Percentiles rank a stretch among this genome's conserved stretches.
Evolutionary conservation across 1,140 invertebrate genomes (phyloP).

Genomic region (Heliothis virescens): DNA sequence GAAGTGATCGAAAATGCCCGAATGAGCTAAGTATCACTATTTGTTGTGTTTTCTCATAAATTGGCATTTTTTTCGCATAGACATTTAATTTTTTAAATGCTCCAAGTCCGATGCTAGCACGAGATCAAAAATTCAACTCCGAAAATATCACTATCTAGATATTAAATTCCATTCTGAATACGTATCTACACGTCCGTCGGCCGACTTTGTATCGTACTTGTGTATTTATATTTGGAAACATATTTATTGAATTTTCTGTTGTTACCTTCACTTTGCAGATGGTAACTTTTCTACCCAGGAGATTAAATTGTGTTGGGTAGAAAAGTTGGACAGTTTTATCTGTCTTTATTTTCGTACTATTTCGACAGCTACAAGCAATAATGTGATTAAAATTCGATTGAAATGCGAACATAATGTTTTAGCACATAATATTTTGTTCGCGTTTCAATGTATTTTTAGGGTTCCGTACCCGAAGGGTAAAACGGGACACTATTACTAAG

Average conservation of each 20-base stretch:
- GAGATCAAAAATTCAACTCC: slow-evolving; percentile 7
- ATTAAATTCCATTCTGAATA: slow-evolving; percentile 22
- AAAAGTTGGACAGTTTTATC: background rate
- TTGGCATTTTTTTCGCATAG: no score
- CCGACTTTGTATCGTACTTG: background rate
- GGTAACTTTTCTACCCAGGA: background rate
- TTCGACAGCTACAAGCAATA: background rate
- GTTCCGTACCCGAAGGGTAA: no score
- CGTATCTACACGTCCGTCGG: background rate
- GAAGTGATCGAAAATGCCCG: no score
- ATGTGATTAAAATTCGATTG: background rate
- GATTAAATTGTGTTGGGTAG: background rate
- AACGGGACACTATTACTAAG: no score
- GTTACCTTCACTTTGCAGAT: background rate
- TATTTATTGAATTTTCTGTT: slow-evolving; percentile 3
- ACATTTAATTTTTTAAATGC: no score
- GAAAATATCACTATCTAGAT: background rate
- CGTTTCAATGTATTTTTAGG: no score
- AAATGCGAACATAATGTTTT: no score
- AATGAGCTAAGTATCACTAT: no score
- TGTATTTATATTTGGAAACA: background rate
- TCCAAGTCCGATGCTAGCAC: no score
- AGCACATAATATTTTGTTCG: no score
- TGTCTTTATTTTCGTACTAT: background rate
- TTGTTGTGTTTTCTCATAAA: no score